Evolutionary conservation across 2,888 invertebrate species (phyloP), one percentile per base, ranked within the genome.

Genomic region (Eudemis profundana): DNA sequence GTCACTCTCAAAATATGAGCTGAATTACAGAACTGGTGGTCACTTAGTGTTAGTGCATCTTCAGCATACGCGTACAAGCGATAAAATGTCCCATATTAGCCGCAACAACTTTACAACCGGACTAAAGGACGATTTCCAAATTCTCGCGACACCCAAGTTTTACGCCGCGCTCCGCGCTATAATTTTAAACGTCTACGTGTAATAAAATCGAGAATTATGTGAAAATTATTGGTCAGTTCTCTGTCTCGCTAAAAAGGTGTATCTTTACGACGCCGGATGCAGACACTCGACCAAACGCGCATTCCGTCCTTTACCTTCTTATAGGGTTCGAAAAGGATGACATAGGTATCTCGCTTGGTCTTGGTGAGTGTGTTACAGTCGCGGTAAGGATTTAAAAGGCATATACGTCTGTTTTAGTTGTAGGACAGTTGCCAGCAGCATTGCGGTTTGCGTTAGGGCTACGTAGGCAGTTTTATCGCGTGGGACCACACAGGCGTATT

Each of bases 401-500:
- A 33, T 10, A 33, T 33, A 33, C 33, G 33, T 2, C 33, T 33
- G 33, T 33, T 33, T 33, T 8, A 33, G 8, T 33, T 8, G 33
- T 33, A 33, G 10, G 33, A 33, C 33, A 33, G 33, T 59, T 56
- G 33, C n/a, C n/a, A n/a, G 56, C 56, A 42, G 56, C 29, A 54
- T 54, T 66, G 50, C 66, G 57, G 56, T 61, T 64, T 46, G 50
- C 36, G 61, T 62, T 68, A 59, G 62, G 67, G 68, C 68, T 66
- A 70, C 71, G 73, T 70, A 69, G 68, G 72, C 66, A 63, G 67
- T 71, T 75, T 78, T 78, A 77, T 76, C 69, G 46, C 65, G 57
- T 15, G 15, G 60, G 72, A 71, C 76, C 74, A 75, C 76, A 76
- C 69, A 70, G 68, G 65, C 69, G 61, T 69, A 73, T 72, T 73